Percentiles rank a stretch among this genome's conserved stretches.
Conservation (phyloP, 2,797 vertebrate genomes). For the Hippocampus kuda region DNA sequence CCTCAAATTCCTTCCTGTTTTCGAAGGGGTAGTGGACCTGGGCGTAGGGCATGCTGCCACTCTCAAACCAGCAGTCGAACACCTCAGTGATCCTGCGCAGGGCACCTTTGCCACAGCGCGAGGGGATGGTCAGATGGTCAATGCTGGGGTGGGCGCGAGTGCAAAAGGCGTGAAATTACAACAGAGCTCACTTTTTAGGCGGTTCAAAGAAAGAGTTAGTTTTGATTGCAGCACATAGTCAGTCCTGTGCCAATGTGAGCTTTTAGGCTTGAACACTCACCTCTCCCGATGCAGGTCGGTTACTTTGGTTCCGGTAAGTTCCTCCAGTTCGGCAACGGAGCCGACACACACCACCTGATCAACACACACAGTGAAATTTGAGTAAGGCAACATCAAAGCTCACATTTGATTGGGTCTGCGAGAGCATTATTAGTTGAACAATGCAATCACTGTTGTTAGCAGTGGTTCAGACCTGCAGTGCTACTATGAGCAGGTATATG, state of each 20-base stretch:
- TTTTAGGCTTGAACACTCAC: slow-evolving; percentile 53
- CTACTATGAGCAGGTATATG: too few species aligned
- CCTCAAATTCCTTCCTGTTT: slow-evolving; percentile 84
- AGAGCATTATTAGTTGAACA: background rate
- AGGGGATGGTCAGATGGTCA: slow-evolving; percentile 79
- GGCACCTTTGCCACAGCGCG: slow-evolving; percentile 75
- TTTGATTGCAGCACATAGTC: background rate
- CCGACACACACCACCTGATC: slow-evolving; percentile 87
- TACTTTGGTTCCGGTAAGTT: slow-evolving; percentile 77
- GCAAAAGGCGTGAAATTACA: background rate
- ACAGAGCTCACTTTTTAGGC: background rate
- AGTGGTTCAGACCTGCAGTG: background rate
- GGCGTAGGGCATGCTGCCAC: slow-evolving; percentile 96
- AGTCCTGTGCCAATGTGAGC: background rate
- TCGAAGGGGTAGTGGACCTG: slow-evolving; percentile 95
- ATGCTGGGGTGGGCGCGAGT: slow-evolving; percentile 61
- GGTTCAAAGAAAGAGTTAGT: slow-evolving; percentile 15
- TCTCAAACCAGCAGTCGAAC: slow-evolving; percentile 99
- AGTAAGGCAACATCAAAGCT: background rate
- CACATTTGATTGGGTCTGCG: background rate
- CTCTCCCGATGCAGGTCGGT: slow-evolving; percentile 92
- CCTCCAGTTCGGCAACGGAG: slow-evolving; percentile 83
- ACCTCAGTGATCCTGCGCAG: slow-evolving; percentile 81
- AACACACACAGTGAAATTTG: background rate
- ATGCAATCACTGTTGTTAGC: background rate